phyloP scores from a whole-genome alignment of 1,140 invertebrate genomes.

The Phocides pigmalion region DNA sequence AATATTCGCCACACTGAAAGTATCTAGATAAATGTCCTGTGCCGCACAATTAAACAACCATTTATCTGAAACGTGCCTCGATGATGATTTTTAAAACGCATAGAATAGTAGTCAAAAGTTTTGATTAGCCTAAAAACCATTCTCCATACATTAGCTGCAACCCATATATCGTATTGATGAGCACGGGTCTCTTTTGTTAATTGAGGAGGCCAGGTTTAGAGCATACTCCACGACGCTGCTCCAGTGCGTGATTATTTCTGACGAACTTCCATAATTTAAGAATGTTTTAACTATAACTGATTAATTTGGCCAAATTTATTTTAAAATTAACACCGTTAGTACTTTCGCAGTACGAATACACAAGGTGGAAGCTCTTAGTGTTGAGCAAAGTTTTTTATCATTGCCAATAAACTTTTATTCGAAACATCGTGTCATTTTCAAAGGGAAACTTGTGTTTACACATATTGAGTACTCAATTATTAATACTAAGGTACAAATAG shows the following conservation, averaged over 20 bases:
- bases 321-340: slow-evolving; percentile 36
- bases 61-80: not conserved
- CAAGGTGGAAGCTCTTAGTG: slow-evolving; percentile 62
- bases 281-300: slow-evolving; percentile 29
- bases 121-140: slow-evolving; percentile 18
- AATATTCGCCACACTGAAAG: too few relatives aligned
- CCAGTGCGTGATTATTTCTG: not conserved
- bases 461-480: slow-evolving; percentile 14
- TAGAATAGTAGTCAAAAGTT: slow-evolving; percentile 8
- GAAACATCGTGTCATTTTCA: slow-evolving; percentile 43
- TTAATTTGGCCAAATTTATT: slow-evolving; percentile 55
- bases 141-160: slow-evolving; percentile 2
- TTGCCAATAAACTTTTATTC: slow-evolving; percentile 41
- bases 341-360: slow-evolving; percentile 9
- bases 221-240: not conserved
- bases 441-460: slow-evolving; percentile 25
- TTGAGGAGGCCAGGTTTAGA: not conserved
- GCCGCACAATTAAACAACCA: slow-evolving; percentile 5
- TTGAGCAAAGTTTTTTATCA: slow-evolving; percentile 63
- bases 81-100: slow-evolving; percentile 15
- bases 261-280: not conserved
- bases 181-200: not conserved
- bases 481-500: slow-evolving; percentile 33
- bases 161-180: not conserved
- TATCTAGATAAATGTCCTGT: not conserved